Evolutionary conservation across 2,888 invertebrate genomes (phyloP), one percentile per base, ranked within the genome.

Genomic region (Dione juno): DNA sequence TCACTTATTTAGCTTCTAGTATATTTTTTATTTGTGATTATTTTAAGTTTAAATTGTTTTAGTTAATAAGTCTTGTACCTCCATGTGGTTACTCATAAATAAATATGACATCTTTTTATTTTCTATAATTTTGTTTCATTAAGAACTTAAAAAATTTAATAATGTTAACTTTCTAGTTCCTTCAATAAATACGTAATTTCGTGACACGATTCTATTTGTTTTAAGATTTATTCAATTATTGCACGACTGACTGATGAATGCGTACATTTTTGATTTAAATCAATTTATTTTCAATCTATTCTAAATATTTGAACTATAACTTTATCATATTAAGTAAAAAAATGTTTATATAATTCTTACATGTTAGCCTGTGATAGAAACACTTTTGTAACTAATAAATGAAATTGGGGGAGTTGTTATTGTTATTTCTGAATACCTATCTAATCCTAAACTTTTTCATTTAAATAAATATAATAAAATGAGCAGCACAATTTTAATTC

Each of bases 291-390:
- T 19, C 10, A n/a, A 50, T 64, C 58, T n/a, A 40, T 58, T 8
- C 43, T 14, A 21, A 21, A 43, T 58, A 21, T 13, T 13, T 28
- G n/a, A 28, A 7, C 7, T n/a, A 45, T 35, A 1, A 45, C n/a
- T 28, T 28, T 61, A 28, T 61, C 45, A 45, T 35, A 28, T 37
- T n/a, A 45, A 61, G 11, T 45, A 61, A 28, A 57, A 28, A 43
- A 43, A 61, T 61, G 11, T 45, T 61, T 40, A 66, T 63, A 43
- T 45, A 28, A 52, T 64, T 70, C 61, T 53, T 73, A 84, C 84
- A 82, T 81, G 82, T 83, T 85, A 86, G 86, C 88, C 90, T 92
- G 91, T 92, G 90, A 91, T 90, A 88, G 73, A 75, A 76, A 87
- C 82, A 86, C 84, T 85, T 90, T 88, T 88, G 83, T 90, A 88